Evolutionary conservation across 1,140 invertebrate species (phyloP).

Genomic region (Bombus affinis): DNA sequence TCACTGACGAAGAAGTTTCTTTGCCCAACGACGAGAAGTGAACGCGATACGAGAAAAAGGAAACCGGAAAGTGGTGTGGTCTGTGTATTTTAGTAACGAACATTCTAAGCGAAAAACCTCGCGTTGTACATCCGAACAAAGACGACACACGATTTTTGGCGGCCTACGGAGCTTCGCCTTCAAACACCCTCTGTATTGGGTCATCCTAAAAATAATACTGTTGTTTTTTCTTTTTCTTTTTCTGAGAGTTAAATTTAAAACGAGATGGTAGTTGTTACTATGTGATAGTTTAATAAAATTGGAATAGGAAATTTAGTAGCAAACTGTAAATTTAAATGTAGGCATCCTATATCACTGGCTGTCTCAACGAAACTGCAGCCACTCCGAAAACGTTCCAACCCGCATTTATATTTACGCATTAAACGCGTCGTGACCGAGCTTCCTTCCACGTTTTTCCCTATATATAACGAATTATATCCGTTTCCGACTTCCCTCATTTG

Average conservation of each 20-base stretch:
- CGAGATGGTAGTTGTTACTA: too few relatives aligned
- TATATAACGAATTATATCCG: conserved; percentile 49
- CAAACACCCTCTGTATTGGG: background rate
- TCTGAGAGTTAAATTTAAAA: background rate
- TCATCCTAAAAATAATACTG: background rate
- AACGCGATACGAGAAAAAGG: conserved; percentile 62
- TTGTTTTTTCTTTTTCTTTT: too few relatives aligned
- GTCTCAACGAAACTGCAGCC: background rate
- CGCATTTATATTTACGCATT: conserved; percentile 50
- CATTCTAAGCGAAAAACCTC: conserved; percentile 32
- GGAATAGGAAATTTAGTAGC: too few relatives aligned
- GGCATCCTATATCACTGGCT: background rate
- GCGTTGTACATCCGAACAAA: conserved; percentile 24
- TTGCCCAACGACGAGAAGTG: conserved; percentile 26
- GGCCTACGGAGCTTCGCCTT: background rate
- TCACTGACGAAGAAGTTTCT: conserved; percentile 41
- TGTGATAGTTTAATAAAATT: too few relatives aligned
- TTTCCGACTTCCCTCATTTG: conserved; percentile 38
- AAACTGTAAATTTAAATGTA: too few relatives aligned
- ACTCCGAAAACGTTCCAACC: background rate
- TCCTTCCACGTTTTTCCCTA: conserved; percentile 28
- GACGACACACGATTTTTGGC: conserved; percentile 37
- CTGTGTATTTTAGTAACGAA: conserved; percentile 65
- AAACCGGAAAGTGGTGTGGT: conserved; percentile 52
- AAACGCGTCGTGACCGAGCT: background rate